Evolutionary conservation across 2,113 vertebrate genomes (phyloP).

Genomic region (Gobius niger): DNA sequence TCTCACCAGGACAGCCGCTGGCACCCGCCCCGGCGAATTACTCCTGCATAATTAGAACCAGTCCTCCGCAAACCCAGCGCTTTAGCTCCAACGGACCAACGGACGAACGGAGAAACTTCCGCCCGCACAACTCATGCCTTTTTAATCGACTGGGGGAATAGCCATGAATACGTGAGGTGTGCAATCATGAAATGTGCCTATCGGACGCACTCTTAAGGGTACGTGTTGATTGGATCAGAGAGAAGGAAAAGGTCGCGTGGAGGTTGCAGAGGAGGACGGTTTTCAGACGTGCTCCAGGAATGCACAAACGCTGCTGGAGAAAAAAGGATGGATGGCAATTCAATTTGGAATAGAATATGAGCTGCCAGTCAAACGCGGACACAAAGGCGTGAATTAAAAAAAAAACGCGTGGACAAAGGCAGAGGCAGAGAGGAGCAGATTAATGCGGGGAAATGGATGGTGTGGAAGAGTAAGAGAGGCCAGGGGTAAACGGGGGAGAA

Average conservation of each 20-base stretch:
- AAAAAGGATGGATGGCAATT: neutral
- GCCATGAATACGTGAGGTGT: conserved; percentile 56
- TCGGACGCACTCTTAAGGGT: conserved; percentile 21
- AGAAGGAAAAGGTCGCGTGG: neutral
- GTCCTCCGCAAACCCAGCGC: neutral
- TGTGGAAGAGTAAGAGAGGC: neutral
- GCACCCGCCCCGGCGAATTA: conserved; percentile 15
- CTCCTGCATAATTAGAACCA: conserved; percentile 27
- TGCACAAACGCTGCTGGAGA: neutral
- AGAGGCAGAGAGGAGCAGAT: neutral
- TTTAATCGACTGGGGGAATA: conserved; percentile 43
- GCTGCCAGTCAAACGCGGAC: neutral
- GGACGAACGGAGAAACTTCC: conserved; percentile 5
- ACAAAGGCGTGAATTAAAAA: neutral
- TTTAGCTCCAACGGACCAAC: neutral
- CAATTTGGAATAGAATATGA: conserved; percentile 20
- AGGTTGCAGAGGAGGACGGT: neutral
- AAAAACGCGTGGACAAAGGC: neutral
- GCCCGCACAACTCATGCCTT: conserved; percentile 35
- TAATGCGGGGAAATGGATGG: neutral
- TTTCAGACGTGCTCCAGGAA: conserved; percentile 3
- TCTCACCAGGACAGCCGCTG: conserved; percentile 8
- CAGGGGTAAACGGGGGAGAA: neutral
- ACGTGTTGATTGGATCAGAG: conserved; percentile 13
- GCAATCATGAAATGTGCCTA: conserved; percentile 47